Evolutionary conservation across 2,797 vertebrate species (phyloP), one percentile per base, ranked within the genome.

Genomic region (Sparidentex hasta): DNA sequence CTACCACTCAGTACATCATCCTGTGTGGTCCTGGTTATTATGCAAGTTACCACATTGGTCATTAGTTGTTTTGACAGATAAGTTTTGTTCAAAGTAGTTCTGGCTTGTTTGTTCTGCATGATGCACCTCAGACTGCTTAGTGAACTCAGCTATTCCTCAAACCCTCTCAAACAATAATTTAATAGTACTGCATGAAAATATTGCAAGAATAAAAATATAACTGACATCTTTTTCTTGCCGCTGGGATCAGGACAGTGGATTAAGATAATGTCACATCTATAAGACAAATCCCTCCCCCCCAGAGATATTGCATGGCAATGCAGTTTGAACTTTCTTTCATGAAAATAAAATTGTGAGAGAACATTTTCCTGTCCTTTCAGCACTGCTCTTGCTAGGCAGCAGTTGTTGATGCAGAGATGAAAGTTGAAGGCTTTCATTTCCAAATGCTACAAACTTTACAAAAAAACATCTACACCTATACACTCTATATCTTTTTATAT

Each of bases 231-330:
- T 74, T 76, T 76, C 68, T 78, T 46, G 0, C 18, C 3, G 14
- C 44, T 23, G 41, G 63, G 65, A 67, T 82, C 68, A 78, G 76
- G 77, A 85, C 80, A 76, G 83, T 65, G 81, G 66, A 81, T 87
- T 84, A 82, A 84, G 86, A 84, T 81, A 80, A 80, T 66, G 80
- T 89, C 83, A 90, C 80, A 77, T 82, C 57, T 84, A 73, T 38
- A 59, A 81, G 80, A 88, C 83, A 90, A 86, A 88, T 78, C 81
- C 76, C 71, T 58, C 73, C 80, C 71, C 77, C 50, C 58, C 69
- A 47, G 27, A 50, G 68, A 44, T 14, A 7, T 61, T 51, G 74
- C 17, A 6, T 67, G 65, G 66, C 71, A 78, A 74, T 75, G 59
- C 74, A 87, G 85, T 87, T 79, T 80, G 38, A 81, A 87, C 74